phyloP scores from a whole-genome alignment of 2,888 invertebrate species.

The Octonoba sinensis region DNA sequence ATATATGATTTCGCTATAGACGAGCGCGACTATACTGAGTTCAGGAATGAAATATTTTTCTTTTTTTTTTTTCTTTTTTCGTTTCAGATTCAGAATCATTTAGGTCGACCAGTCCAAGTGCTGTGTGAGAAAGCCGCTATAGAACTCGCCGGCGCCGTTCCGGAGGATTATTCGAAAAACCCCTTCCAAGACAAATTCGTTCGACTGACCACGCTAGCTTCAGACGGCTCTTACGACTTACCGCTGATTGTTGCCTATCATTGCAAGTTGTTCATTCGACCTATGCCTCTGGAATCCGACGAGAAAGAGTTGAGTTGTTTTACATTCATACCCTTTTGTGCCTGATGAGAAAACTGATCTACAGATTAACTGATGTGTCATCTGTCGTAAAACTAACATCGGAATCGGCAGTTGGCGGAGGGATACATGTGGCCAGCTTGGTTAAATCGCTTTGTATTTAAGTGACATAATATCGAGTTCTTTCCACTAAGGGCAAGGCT shows the following conservation, averaged over 20 bases:
- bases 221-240: constrained; percentile 81
- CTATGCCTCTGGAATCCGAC: constrained; percentile 73
- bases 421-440: no score
- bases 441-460: no score
- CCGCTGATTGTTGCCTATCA: constrained; percentile 86
- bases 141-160: constrained; percentile 75
- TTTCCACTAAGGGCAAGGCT: no score
- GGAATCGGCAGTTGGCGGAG: no score
- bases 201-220: constrained; percentile 79
- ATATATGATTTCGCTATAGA: no score
- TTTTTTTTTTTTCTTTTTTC: no score
- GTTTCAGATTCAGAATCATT: constrained; percentile 81
- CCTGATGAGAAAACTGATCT: neutral
- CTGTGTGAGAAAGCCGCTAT: constrained; percentile 81
- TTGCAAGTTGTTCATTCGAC: constrained; percentile 81
- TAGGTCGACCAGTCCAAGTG: constrained; percentile 81
- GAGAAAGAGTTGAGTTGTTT: constrained; percentile 31
- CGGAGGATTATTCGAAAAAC: constrained; percentile 73
- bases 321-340: no score
- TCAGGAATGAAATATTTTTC: no score
- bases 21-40: no score
- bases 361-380: neutral
- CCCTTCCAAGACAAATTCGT: constrained; percentile 83
- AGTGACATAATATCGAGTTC: no score
- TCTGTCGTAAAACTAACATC: no score